Evolutionary conservation across 2,113 vertebrate genomes (phyloP), one percentile per base, ranked within the genome.

Genomic region (Rhipidura dahli): DNA sequence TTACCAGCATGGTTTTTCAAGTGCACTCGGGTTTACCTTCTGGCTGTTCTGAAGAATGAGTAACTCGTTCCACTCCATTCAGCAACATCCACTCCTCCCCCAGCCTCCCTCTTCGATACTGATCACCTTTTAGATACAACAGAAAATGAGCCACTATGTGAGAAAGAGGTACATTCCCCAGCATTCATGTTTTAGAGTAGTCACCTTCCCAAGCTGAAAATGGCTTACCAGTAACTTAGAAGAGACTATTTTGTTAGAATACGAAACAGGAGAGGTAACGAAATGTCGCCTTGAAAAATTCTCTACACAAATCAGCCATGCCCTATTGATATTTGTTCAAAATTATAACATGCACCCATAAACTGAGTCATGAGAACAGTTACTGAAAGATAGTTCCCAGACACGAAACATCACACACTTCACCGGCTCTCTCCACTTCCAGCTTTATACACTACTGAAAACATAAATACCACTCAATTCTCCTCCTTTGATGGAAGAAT

Each of bases 1-100:
- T 80, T 45, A 82, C 83, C 57, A 88, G 37, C 0, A 1, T 57
- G 24, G 33, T 35, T 88, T 89, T 92, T 77, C 59, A 69, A 92
- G 75, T 70, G 78, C 50, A 73, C 40, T 87, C 60, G 39, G 81
- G 40, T 91, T 94, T 94, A 70, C 91, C 91, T 89, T 83, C 79
- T 83, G 89, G 72, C 83, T 92, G 44, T 84, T 82, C 66, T 79
- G 42, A 83, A 91, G 60, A 90, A 92, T 89, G 28, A 94, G 63
- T 80, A 94, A 96, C 76, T 71, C 53, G 3, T 72, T 94, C 61
- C 79, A 80, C 49, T 47, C 50, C 42, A 37, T 69, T 83, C 93
- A 86, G 45, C 54, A 89, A 56, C n/a, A 88, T n/a, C 33, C 53
- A 70, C 54, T 91, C 47, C 56, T 78, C 42, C 73, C 77, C 64